These are phyloP conservation scores for Dioctria rufipes DNA, from an alignment of 2,888 invertebrate genomes.

Conservation along the genomic window DNA sequence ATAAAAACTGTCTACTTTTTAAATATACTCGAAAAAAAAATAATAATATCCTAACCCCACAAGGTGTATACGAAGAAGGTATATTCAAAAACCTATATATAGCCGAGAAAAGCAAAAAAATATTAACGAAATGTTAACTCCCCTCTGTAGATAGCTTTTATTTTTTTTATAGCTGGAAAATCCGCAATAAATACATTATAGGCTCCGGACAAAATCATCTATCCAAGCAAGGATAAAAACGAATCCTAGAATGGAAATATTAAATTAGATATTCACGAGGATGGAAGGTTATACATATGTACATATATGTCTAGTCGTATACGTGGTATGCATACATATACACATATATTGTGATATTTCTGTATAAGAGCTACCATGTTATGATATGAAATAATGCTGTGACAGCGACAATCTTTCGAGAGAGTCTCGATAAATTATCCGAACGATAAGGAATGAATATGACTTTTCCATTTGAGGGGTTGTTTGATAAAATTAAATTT, in stretches of 20 bases:
- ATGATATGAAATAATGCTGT: neutral
- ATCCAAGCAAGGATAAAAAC: neutral
- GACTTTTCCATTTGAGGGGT: neutral
- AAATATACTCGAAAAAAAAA: too few species aligned
- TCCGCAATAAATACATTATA: too few species aligned
- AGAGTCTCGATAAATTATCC: neutral
- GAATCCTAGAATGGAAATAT: neutral
- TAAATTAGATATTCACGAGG: neutral
- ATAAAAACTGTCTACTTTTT: too few species aligned
- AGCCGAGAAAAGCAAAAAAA: too few species aligned
- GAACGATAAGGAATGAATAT: neutral
- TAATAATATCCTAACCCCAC: too few species aligned
- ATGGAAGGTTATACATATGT: too few species aligned
- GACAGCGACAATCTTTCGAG: neutral
- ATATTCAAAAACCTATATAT: too few species aligned
- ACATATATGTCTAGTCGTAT: neutral
- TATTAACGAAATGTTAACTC: too few species aligned
- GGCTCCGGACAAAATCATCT: neutral
- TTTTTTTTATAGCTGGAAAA: too few species aligned
- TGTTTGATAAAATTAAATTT: neutral
- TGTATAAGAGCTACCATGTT: neutral
- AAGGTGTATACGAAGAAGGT: too few species aligned
- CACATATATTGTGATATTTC: too few species aligned
- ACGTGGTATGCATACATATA: neutral
- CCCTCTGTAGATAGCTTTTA: too few species aligned